Percentiles rank a stretch among this genome's conserved stretches.
Evolutionary conservation across 2,113 vertebrate genomes (phyloP).

Genomic region (Cynocephalus volans): DNA sequence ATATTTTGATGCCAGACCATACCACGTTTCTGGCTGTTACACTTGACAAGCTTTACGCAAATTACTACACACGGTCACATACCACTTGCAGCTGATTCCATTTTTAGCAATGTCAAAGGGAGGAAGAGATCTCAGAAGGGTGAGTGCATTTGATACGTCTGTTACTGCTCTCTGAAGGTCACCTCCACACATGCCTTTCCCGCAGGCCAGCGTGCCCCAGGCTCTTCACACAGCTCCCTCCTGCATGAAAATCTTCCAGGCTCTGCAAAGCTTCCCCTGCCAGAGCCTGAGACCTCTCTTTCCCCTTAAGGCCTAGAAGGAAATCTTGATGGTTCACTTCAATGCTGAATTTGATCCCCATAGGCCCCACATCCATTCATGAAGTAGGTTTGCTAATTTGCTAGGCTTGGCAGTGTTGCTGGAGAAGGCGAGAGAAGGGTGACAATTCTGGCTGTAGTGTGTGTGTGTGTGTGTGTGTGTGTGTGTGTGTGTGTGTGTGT

Average conservation of each 20-base stretch:
- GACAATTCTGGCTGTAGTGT: not conserved
- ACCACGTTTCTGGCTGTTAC: slow-evolving; percentile 69
- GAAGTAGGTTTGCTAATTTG: not conserved
- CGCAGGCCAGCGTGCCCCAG: not conserved
- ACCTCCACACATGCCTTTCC: not conserved
- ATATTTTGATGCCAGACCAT: slow-evolving; percentile 65
- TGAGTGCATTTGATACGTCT: slow-evolving; percentile 44
- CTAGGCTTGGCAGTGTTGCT: not conserved
- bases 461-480: not conserved
- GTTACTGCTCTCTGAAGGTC: slow-evolving; percentile 62
- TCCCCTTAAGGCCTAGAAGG: not conserved
- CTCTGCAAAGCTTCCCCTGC: not conserved
- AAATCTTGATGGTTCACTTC: not conserved
- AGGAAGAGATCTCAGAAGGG: slow-evolving; percentile 58
- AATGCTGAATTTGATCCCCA: not conserved
- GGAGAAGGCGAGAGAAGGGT: not conserved
- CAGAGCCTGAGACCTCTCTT: not conserved
- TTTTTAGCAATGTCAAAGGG: slow-evolving; percentile 74
- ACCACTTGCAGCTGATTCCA: slow-evolving; percentile 58
- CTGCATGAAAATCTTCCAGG: not conserved
- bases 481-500: not conserved
- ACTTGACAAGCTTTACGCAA: slow-evolving; percentile 63
- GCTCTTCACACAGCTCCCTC: not conserved
- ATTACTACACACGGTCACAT: slow-evolving; percentile 60
- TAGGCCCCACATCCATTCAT: not conserved